Percentiles rank a stretch among this genome's conserved stretches.
Conservation (phyloP, 2,888 invertebrate species). For the Ichneumoninae sp. region DNA sequence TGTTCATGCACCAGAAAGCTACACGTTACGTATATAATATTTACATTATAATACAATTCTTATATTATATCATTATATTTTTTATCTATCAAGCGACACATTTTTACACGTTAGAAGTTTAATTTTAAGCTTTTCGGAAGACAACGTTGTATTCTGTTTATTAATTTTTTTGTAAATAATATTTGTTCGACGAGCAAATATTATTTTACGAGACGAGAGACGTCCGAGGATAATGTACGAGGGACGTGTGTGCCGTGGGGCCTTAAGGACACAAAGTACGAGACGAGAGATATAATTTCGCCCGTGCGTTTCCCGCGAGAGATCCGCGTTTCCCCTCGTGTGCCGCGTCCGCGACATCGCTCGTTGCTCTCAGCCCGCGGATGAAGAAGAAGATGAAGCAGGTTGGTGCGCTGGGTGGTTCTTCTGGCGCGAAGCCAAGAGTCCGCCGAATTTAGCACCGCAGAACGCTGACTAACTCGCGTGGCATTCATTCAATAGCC, state of each 20-base stretch:
- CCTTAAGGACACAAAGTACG: constrained; percentile 9
- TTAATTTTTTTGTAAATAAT: neutral
- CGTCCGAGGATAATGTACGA: neutral
- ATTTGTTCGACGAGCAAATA: neutral
- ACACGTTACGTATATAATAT: too few species aligned
- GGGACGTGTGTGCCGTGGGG: constrained; percentile 6
- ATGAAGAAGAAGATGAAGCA: constrained; percentile 74
- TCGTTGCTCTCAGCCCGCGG: constrained; percentile 27
- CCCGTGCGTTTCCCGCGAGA: constrained; percentile 47
- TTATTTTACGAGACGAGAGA: neutral
- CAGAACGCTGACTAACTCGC: constrained; percentile 83
- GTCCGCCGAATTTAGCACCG: constrained; percentile 83
- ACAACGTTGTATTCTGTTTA: too few species aligned
- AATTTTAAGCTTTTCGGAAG: too few species aligned
- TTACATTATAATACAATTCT: too few species aligned
- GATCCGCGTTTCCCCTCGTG: constrained; percentile 33
- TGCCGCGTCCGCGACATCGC: neutral
- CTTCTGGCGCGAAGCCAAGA: constrained; percentile 81
- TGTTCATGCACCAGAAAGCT: too few species aligned
- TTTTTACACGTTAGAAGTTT: too few species aligned
- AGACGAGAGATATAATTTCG: constrained; percentile 44
- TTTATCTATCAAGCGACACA: too few species aligned
- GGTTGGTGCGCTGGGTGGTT: constrained; percentile 84
- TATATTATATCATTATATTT: too few species aligned
- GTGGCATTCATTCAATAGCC: constrained; percentile 83